Base-by-base conservation (phyloP, 2,888 invertebrate species). In the Mythimna albipuncta region DNA sequence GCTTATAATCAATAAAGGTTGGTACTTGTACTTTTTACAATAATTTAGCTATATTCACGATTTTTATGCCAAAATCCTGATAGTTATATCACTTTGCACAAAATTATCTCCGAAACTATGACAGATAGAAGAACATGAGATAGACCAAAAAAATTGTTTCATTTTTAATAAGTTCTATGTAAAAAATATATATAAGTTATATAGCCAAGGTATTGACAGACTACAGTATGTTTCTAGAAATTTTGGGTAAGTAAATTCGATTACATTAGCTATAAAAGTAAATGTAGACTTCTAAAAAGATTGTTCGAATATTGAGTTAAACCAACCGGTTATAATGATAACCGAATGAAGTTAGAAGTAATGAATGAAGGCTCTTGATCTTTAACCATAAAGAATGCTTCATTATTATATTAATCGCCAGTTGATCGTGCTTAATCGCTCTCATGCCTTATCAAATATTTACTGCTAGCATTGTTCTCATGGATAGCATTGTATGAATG, bases 311-410 rank as follows among this genome's bases (percentile, higher is more conserved):
- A 41, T 11, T 35, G 11, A 64, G 21, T 26, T 71, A 32, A 47
- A 26, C 47, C 54, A 80, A 77, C 81, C 77, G 66, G 71, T 81
- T 78, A 47, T 44, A 71, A 50, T 38, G 35, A 21, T 75, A 64
- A 21, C 47, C 50, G 50, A 66, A 59, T 54, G 19, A 65, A 55
- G 57, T 69, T 65, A 58, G 38, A 55, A 59, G 32, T 63, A 73
- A 63, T 77, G 64, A 72, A 77, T 81, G 77, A 16, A 32, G 50
- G 32, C 50, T 61, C 74, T 78, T 78, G 74, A 79, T 67, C 57
- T 66, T 72, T 26, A 62, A 67, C 55, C 38, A 52, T 50, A 62
- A 47, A 65, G 57, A 80, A 81, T 79, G 63, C 35, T 54, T 68
- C 38, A 74, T 81, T 70, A 69, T 69, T 74, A 64, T 21, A 26